Base-by-base conservation (phyloP, 2,888 invertebrate genomes). In the Julus scandinavius region DNA sequence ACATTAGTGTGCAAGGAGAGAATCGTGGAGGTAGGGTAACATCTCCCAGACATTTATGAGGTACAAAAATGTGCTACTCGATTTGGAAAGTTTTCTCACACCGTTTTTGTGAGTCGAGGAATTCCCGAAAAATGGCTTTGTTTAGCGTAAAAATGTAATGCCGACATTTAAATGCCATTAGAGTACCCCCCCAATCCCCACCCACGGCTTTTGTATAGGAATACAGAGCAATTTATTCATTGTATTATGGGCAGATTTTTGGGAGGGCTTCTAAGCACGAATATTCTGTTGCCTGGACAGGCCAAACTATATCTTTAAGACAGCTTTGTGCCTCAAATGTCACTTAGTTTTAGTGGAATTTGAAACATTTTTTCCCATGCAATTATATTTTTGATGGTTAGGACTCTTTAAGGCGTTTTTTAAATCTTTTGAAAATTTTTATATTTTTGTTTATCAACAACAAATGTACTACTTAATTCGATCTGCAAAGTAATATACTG, bases 21-120 rank as follows among this genome's bases (percentile, higher is more conserved):
- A 54, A 15, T 54, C 54, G 54, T 54, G 54, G 54, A 54, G 54
- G 54, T 54, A 54, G 15, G 54, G 54, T 54, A 54, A 54, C 54
- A 54, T 54, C 54, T 54, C 54, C 15, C 54, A 54, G 54, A 54
- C 54, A 54, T 54, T 54, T 54, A 54, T 54, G 54, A 54, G 7
- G 54, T 54, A 54, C 54, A 54, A 54, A 54, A 54, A 54, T 54
- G 54, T 54, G 54, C 54, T 54, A 54, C 54, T 54, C 54, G 54
- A 54, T 9, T 54, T 54, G 7, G 54, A 54, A 54, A 54, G 54
- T 54, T 54, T 54, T 54, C 54, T 54, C 54, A 54, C 54, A 54
- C 49, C 54, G 54, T 54, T 54, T 54, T 54, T 54, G 15, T 15
- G 54, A 54, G 54, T 6, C 7, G 15, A 13, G 54, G 54, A 54